phyloP scores from a whole-genome alignment of 2,888 invertebrate species.

The Rhagonycha fulva region DNA sequence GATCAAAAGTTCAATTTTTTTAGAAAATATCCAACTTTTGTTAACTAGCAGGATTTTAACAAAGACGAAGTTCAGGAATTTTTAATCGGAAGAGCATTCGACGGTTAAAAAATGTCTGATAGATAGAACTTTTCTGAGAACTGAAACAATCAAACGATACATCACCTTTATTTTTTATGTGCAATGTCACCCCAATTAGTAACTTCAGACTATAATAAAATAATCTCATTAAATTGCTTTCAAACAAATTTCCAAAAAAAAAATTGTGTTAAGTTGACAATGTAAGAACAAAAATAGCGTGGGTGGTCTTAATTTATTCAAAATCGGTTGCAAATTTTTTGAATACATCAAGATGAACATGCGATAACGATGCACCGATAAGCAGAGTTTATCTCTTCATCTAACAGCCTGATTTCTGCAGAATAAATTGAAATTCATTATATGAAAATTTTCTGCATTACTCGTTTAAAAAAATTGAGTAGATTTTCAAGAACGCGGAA shows the following conservation, averaged over 20 bases:
- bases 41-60: no score
- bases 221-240: no score
- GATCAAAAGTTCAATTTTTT: no score
- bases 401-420: conserved; percentile 6
- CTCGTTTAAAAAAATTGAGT: background rate
- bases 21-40: no score
- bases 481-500: background rate
- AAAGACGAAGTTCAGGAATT: background rate
- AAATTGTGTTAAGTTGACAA: background rate
- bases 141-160: background rate
- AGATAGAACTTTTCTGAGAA: background rate
- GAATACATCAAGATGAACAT: conserved; percentile 10
- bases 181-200: background rate
- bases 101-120: background rate
- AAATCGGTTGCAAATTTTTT: conserved; percentile 8
- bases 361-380: conserved; percentile 13
- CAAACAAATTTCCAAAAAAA: no score
- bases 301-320: conserved; percentile 13
- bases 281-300: background rate
- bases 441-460: background rate
- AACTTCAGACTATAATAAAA: background rate
- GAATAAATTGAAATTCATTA: background rate
- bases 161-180: background rate
- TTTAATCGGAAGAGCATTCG: background rate
- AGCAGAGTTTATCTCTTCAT: conserved; percentile 16